phyloP scores from a whole-genome alignment of 2,113 vertebrate species.

The Nanger granti region DNA sequence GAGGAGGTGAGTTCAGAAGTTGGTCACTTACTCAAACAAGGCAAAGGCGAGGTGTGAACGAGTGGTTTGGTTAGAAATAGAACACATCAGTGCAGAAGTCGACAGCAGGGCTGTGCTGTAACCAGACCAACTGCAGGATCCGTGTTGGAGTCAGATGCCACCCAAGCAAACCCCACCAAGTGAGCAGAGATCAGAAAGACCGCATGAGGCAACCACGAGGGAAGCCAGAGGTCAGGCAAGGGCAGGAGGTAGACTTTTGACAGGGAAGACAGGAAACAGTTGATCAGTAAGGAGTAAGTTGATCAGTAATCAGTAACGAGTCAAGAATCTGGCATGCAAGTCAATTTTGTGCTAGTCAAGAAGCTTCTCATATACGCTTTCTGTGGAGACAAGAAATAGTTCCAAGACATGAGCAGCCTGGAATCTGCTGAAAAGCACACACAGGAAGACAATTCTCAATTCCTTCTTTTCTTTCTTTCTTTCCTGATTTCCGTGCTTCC shows the following conservation, averaged over 20 bases:
- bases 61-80: neutral
- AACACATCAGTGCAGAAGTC: neutral
- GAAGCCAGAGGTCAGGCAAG: neutral
- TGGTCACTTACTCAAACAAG: neutral
- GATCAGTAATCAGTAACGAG: neutral
- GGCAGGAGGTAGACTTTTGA: neutral
- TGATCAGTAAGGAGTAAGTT: neutral
- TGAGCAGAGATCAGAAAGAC: neutral
- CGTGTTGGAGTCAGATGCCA: neutral
- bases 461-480: neutral
- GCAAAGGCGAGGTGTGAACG: neutral
- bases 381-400: neutral
- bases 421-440: neutral
- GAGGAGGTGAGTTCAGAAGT: neutral
- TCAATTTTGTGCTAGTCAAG: neutral
- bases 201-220: fast-evolving
- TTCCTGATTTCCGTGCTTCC: neutral
- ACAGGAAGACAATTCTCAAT: neutral
- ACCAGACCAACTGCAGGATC: neutral
- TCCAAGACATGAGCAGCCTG: neutral
- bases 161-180: neutral
- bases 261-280: neutral
- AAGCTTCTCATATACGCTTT: neutral
- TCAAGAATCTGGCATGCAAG: neutral
- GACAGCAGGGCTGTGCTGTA: fast-evolving